Conservation (phyloP, 2,888 invertebrate species). For the Eupithecia inturbata region DNA sequence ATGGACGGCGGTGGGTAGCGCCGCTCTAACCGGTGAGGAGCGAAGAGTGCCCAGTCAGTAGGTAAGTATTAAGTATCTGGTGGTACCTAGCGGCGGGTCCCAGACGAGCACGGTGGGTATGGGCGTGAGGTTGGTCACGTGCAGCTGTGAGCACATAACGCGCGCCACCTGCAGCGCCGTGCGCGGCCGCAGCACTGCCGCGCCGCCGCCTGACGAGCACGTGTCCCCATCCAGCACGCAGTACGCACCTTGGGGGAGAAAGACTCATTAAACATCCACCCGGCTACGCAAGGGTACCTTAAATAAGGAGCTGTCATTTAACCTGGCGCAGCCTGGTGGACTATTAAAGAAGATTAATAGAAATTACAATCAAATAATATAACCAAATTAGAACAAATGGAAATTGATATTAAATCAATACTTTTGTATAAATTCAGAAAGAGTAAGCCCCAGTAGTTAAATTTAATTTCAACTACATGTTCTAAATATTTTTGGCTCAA, state of each 20-base stretch:
- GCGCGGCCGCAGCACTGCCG: constrained; percentile 60
- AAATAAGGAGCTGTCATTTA: neutral
- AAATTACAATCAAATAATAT: too few relatives aligned
- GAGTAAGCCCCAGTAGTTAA: neutral
- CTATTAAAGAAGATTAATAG: too few relatives aligned
- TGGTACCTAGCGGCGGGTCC: constrained; percentile 57
- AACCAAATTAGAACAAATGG: too few relatives aligned
- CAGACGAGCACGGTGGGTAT: constrained; percentile 60
- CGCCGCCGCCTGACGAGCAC: constrained; percentile 37
- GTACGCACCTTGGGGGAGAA: constrained; percentile 45
- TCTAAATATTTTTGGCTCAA: neutral
- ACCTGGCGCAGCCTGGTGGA: neutral
- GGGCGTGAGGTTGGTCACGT: constrained; percentile 64
- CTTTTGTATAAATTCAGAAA: neutral
- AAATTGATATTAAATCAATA: neutral
- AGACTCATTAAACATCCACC: neutral
- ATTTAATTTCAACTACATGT: neutral
- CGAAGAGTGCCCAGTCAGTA: too few relatives aligned
- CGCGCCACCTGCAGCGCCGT: constrained; percentile 50
- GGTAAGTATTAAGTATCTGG: too few relatives aligned
- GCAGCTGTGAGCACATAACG: constrained; percentile 57
- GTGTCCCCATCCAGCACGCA: constrained; percentile 52
- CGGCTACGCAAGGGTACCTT: neutral
- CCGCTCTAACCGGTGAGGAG: too few relatives aligned
- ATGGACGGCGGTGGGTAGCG: too few relatives aligned